A percentile compares a stretch with the other conserved stretches of the same genome.
These are phyloP conservation scores for Odontesthes bonariensis DNA, from an alignment of 2,113 vertebrate genomes.

Conservation along the genomic window DNA sequence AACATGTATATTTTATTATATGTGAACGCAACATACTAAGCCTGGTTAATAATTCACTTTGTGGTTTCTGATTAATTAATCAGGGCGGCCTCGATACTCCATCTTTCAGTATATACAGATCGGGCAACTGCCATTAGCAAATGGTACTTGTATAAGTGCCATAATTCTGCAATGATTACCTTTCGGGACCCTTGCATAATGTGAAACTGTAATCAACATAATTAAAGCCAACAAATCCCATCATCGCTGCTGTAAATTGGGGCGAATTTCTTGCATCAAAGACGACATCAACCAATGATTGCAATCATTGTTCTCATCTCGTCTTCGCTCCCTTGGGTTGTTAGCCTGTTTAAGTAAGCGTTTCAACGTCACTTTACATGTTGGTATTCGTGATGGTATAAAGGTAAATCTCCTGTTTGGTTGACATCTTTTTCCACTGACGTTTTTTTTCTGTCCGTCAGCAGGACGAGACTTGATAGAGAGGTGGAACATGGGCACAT, in stretches of 20 bases:
- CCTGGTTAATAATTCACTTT: conserved; percentile 74
- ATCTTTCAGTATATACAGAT: conserved; percentile 22
- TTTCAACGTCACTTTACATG: conserved; percentile 1
- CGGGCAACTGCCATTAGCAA: conserved; percentile 1
- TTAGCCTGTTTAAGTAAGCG: background rate
- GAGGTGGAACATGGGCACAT: no score
- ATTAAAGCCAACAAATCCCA: background rate
- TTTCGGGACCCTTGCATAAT: conserved; percentile 19
- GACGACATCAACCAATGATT: background rate
- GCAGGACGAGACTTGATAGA: background rate
- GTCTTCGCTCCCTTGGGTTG: background rate
- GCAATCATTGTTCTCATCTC: background rate
- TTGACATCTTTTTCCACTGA: background rate
- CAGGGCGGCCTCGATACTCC: conserved; percentile 39
- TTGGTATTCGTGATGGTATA: background rate
- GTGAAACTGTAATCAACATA: conserved; percentile 7
- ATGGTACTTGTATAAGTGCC: conserved; percentile 8
- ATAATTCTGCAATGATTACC: conserved; percentile 12
- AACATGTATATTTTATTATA: conserved; percentile 74
- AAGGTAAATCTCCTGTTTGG: background rate
- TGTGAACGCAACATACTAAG: conserved; percentile 70
- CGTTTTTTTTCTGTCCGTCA: background rate
- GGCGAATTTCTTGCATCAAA: background rate
- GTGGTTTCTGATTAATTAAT: conserved; percentile 74
- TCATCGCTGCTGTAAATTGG: background rate